Percentiles rank a stretch among this genome's conserved stretches.
Conservation (phyloP, 2,888 invertebrate species). For the Agelastica alni region DNA sequence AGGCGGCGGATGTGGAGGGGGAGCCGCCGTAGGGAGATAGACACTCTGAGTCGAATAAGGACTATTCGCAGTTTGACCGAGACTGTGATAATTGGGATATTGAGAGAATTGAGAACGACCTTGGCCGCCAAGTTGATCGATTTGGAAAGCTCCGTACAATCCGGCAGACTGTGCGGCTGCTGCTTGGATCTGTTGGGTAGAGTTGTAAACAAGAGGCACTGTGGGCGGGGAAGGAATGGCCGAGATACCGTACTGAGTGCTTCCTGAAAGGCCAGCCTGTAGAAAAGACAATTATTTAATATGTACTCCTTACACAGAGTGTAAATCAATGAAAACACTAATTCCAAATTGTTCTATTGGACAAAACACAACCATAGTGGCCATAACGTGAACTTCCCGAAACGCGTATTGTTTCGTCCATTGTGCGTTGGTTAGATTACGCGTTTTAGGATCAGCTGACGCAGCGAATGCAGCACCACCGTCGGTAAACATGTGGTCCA, state of each 20-base stretch:
- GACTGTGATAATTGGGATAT: constrained; percentile 65
- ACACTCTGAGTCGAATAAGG: constrained; percentile 65
- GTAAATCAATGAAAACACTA: too few species aligned
- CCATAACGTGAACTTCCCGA: too few species aligned
- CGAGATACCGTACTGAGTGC: constrained; percentile 75
- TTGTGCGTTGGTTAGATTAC: too few species aligned
- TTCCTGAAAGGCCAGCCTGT: constrained; percentile 53
- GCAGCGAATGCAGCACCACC: too few species aligned
- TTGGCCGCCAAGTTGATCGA: constrained; percentile 67
- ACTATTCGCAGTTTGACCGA: constrained; percentile 65
- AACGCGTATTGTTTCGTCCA: too few species aligned
- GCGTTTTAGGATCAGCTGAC: too few species aligned
- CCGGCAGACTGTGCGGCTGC: constrained; percentile 72
- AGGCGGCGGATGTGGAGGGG: constrained; percentile 62
- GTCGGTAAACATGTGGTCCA: too few species aligned
- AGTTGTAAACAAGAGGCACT: constrained; percentile 81
- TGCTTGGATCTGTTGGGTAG: constrained; percentile 72
- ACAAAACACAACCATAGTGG: too few species aligned
- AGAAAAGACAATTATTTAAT: constrained; percentile 32
- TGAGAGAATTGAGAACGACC: constrained; percentile 81
- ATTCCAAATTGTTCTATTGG: too few species aligned
- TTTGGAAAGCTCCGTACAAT: constrained; percentile 81
- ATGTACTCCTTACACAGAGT: too few species aligned
- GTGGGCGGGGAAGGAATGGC: constrained; percentile 87
- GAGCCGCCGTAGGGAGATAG: constrained; percentile 61